Conservation (phyloP, 1,140 invertebrate species). For the Drosophila teissieri region DNA sequence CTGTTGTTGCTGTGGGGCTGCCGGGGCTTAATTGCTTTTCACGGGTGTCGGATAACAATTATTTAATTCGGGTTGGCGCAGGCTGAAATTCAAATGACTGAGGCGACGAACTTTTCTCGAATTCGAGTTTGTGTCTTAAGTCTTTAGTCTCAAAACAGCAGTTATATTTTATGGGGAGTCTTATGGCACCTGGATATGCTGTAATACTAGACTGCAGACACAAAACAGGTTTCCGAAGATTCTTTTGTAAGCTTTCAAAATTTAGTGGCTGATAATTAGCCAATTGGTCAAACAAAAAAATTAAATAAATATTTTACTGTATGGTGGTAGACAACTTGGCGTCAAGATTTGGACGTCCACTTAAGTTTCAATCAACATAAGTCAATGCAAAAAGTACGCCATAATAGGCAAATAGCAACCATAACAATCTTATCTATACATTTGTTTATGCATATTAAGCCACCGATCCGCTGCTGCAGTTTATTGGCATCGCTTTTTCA, state of each 20-base stretch:
- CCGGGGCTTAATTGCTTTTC: conserved; percentile 32
- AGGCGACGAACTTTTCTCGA: conserved; percentile 33
- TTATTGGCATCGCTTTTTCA: conserved; percentile 53
- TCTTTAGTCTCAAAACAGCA: conserved; percentile 35
- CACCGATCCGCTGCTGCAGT: conserved; percentile 30
- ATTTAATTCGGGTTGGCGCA: conserved; percentile 23
- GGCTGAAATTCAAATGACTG: conserved; percentile 22
- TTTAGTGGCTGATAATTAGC: conserved; percentile 9
- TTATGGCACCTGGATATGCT: conserved; percentile 49
- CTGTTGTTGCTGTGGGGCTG: conserved; percentile 1
- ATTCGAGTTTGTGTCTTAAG: conserved; percentile 60
- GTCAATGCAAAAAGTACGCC: conserved; percentile 11
- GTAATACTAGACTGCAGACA: conserved; percentile 22
- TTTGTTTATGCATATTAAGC: conserved; percentile 31
- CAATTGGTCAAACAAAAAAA: conserved; percentile 9
- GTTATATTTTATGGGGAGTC: conserved; percentile 18
- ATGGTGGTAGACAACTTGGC: background rate
- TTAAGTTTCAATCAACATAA: conserved; percentile 2
- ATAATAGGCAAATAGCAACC: background rate
- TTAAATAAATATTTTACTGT: background rate
- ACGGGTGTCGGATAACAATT: conserved; percentile 38
- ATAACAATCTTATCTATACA: conserved; percentile 2
- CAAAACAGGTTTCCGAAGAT: conserved; percentile 20
- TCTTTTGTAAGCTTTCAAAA: conserved; percentile 12
- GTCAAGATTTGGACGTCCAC: background rate